A percentile compares a stretch with the other conserved stretches of the same genome.
Evolutionary conservation across 2,797 vertebrate genomes (phyloP).

Genomic region (Pipistrellus pipistrellus): DNA sequence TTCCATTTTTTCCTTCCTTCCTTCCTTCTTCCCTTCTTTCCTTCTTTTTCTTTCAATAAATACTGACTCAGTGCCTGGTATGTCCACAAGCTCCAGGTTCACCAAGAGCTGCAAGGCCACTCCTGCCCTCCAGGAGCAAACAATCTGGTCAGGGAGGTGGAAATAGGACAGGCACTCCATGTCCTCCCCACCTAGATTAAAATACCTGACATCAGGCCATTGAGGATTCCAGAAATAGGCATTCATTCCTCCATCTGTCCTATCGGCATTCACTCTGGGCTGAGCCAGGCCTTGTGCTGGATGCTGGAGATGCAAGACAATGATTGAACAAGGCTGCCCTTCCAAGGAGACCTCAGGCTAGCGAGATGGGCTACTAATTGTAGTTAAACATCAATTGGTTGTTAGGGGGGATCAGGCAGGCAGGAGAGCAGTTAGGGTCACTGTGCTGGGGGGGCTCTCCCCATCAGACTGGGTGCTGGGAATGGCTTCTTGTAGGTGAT

Average conservation of each 20-base stretch:
- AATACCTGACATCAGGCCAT: background rate
- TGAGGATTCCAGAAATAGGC: background rate
- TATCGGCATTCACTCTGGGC: background rate
- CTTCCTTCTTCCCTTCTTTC: too few species aligned
- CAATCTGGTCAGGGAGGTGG: background rate
- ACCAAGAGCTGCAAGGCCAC: background rate
- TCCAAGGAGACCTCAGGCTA: background rate
- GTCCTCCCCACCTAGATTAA: background rate
- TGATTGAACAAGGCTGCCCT: background rate
- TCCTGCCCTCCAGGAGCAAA: background rate
- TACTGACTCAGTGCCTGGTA: background rate
- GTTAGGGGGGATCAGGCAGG: too few species aligned
- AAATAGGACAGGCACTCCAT: slow-evolving; percentile 7
- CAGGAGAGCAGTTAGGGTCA: background rate
- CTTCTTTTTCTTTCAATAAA: background rate
- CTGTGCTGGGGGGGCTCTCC: background rate
- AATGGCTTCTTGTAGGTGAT: background rate
- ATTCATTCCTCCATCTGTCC: background rate
- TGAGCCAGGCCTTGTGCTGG: background rate
- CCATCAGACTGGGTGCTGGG: background rate
- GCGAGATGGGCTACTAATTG: too few species aligned
- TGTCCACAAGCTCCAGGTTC: background rate
- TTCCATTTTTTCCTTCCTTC: too few species aligned
- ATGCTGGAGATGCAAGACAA: background rate
- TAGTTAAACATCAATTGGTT: too few species aligned